Percentiles rank a stretch among this genome's conserved stretches.
phyloP scores from a whole-genome alignment of 1,140 invertebrate genomes.

The Portunus trituberculatus region DNA sequence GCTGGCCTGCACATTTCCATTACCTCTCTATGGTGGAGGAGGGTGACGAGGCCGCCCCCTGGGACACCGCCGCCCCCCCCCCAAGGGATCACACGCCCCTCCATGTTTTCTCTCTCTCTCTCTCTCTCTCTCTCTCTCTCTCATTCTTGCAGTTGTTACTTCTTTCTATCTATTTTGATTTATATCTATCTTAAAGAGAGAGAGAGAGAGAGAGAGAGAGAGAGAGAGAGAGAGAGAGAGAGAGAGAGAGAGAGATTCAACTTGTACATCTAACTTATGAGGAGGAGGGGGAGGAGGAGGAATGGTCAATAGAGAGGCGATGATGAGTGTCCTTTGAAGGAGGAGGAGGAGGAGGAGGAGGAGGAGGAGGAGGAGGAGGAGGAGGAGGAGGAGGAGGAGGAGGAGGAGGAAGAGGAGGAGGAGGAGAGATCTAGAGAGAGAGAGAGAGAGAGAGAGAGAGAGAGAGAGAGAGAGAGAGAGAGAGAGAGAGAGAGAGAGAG shows the following conservation, averaged over 20 bases:
- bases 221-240: background rate
- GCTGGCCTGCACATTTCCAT: background rate
- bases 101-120: background rate
- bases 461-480: background rate
- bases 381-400: background rate
- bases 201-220: background rate
- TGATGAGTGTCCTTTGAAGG: background rate
- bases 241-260: background rate
- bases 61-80: background rate
- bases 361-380: background rate
- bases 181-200: background rate
- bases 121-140: no score
- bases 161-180: no score
- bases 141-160: no score
- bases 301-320: background rate
- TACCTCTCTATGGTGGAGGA: background rate
- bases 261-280: background rate
- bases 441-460: constrained; percentile 9
- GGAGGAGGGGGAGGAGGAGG: background rate
- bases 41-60: background rate
- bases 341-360: background rate
- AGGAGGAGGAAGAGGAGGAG: background rate
- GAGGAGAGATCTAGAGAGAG: background rate
- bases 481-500: background rate
- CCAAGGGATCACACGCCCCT: background rate